These are phyloP conservation scores for Drosophila silvestris DNA, from an alignment of 2,888 invertebrate genomes.

Conservation along the genomic window DNA sequence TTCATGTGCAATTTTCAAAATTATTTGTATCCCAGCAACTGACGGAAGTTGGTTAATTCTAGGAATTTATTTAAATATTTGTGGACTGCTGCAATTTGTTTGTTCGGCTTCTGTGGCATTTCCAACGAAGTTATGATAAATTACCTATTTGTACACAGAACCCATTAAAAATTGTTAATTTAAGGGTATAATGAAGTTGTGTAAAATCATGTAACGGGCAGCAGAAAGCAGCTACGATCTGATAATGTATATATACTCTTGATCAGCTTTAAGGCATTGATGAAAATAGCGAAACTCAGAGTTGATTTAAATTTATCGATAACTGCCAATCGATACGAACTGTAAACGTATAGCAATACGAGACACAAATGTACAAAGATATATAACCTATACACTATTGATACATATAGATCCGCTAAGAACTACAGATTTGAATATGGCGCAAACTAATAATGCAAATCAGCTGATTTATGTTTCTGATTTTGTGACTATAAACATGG, in stretches of 20 bases:
- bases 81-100: conserved; percentile 37
- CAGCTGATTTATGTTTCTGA: not conserved
- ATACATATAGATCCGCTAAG: not conserved
- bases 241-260: not conserved
- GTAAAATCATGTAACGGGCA: not conserved
- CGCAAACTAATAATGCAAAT: not conserved
- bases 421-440: not conserved
- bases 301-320: not conserved
- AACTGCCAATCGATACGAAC: not conserved
- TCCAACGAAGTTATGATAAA: conserved; percentile 20
- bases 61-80: conserved; percentile 52
- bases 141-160: not conserved
- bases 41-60: conserved; percentile 59
- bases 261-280: not conserved
- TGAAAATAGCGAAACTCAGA: not conserved
- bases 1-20: conserved; percentile 66
- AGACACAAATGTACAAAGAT: not conserved
- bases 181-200: not conserved
- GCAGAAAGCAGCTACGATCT: not conserved
- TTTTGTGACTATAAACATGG: not conserved
- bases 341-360: rapidly evolving
- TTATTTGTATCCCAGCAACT: conserved; percentile 29
- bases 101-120: conserved; percentile 9
- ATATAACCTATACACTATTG: not conserved
- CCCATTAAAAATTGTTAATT: not conserved